Conservation (phyloP, 2,113 vertebrate genomes). For the Callopanchax toddi region DNA sequence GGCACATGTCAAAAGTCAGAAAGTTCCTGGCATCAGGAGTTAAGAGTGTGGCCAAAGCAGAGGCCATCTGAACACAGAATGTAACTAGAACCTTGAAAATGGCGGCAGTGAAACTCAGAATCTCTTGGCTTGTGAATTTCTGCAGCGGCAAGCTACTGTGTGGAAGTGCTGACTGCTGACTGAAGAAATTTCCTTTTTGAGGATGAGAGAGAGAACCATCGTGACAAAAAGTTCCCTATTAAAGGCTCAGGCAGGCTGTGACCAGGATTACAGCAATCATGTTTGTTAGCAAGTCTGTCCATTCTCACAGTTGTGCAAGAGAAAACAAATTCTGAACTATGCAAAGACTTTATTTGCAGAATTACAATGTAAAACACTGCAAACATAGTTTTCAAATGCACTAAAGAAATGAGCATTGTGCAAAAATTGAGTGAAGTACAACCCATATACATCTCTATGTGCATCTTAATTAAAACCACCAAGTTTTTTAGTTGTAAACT, state of each 20-base stretch:
- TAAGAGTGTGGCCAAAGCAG: conserved; percentile 48
- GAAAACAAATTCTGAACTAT: conserved; percentile 34
- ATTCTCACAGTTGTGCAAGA: conserved; percentile 26
- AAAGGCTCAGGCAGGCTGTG: conserved; percentile 65
- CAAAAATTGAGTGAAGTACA: neutral
- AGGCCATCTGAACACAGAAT: conserved; percentile 62
- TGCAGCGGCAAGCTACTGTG: conserved; percentile 69
- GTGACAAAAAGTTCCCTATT: conserved; percentile 65
- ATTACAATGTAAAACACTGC: conserved; percentile 1
- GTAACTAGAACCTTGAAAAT: conserved; percentile 62
- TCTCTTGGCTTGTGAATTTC: conserved; percentile 68
- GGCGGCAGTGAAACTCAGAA: conserved; percentile 60
- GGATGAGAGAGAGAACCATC: conserved; percentile 65
- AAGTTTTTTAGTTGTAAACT: conserved; percentile 63
- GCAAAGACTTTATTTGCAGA: conserved; percentile 8
- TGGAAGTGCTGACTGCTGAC: conserved; percentile 73
- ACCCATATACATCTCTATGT: no score
- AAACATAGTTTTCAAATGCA: conserved; percentile 6
- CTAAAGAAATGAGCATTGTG: conserved; percentile 21
- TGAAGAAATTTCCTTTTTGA: conserved; percentile 61
- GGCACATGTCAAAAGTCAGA: conserved; percentile 63
- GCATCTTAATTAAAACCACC: conserved; percentile 30
- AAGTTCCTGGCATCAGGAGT: conserved; percentile 52
- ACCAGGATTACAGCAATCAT: conserved; percentile 62
- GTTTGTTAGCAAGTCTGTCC: conserved; percentile 48